phyloP scores from a whole-genome alignment of 2,113 vertebrate species.

The Hiodon alosoides region DNA sequence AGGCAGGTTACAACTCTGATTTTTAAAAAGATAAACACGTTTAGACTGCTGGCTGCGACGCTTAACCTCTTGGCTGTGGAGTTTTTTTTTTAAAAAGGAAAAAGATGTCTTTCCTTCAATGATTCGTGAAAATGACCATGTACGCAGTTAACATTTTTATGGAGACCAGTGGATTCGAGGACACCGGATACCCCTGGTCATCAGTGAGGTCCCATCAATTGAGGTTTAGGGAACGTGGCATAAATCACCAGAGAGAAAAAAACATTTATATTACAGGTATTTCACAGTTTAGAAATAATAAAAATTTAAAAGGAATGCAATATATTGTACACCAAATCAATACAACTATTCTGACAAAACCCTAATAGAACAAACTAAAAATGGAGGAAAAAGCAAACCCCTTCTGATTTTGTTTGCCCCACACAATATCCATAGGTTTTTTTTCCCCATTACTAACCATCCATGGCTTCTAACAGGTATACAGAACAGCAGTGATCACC shows the following conservation, averaged over 20 bases:
- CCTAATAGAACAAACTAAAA: conserved; percentile 7
- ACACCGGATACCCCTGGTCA: neutral
- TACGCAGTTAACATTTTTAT: no score
- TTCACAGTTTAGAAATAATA: conserved; percentile 60
- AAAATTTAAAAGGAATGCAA: conserved; percentile 27
- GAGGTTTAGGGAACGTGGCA: neutral
- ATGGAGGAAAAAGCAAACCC: conserved; percentile 5
- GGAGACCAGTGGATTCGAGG: no score
- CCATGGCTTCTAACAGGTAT: conserved; percentile 19
- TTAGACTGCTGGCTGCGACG: no score
- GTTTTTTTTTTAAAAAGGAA: no score
- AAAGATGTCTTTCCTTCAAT: no score
- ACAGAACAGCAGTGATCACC: conserved; percentile 41
- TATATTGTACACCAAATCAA: conserved; percentile 27
- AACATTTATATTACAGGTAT: conserved; percentile 54
- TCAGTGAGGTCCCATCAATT: neutral
- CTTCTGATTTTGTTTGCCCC: neutral
- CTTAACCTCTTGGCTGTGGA: no score
- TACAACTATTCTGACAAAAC: conserved; percentile 10
- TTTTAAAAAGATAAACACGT: no score
- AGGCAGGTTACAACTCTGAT: no score
- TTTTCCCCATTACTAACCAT: neutral
- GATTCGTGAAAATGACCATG: no score
- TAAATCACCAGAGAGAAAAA: conserved; percentile 19
- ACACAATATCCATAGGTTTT: neutral